A percentile compares a stretch with the other conserved stretches of the same genome.
Conservation (phyloP, 2,113 vertebrate genomes). For the Leucosticte australis region DNA sequence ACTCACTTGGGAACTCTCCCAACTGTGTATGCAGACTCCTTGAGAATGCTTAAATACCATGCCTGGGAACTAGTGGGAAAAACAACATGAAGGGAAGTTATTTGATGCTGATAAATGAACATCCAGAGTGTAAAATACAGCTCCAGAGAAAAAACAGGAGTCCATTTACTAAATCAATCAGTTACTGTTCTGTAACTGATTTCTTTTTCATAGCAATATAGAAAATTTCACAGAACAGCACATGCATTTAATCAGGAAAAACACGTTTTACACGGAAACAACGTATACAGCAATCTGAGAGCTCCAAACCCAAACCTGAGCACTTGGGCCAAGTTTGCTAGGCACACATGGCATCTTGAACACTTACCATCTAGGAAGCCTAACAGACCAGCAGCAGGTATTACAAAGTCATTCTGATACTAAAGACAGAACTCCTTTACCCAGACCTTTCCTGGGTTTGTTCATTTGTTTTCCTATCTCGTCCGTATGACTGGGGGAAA, state of each 20-base stretch:
- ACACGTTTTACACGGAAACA: neutral
- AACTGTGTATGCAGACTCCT: neutral
- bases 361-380: neutral
- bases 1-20: neutral
- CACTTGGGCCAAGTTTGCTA: neutral
- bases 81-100: neutral
- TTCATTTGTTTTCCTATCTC: neutral
- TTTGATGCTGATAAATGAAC: neutral
- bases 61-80: neutral
- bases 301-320: neutral
- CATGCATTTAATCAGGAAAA: neutral
- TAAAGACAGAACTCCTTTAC: neutral
- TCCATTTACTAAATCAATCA: neutral
- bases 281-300: neutral
- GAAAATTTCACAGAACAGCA: neutral
- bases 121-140: neutral
- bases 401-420: neutral
- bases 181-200: neutral
- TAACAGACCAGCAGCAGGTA: neutral
- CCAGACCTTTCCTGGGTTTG: neutral
- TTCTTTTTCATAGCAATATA: neutral
- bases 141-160: neutral
- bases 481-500: neutral
- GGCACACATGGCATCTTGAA: neutral
- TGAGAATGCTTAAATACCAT: neutral